Conservation (phyloP, 2,888 invertebrate genomes). For the Drosophila colorata region DNA sequence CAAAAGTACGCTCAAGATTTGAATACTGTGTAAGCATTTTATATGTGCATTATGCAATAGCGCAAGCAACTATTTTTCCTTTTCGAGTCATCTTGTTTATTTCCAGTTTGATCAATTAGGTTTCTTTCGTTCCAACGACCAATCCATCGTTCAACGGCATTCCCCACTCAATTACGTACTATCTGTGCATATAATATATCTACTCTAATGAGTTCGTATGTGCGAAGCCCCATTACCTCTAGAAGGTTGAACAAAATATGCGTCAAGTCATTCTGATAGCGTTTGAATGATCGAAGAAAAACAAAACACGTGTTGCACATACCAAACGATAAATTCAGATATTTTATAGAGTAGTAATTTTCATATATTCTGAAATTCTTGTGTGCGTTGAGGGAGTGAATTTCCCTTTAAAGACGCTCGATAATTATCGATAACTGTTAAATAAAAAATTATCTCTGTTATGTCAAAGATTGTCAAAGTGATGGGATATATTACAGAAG, state of each 20-base stretch:
- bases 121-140: constrained; percentile 37
- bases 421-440: background rate
- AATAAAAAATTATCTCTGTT: background rate
- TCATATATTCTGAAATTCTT: too few relatives aligned
- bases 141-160: constrained; percentile 37
- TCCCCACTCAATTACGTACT: constrained; percentile 59
- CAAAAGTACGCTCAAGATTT: constrained; percentile 6
- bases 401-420: background rate
- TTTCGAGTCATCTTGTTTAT: constrained; percentile 13
- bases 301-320: constrained; percentile 12
- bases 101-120: constrained; percentile 30
- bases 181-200: constrained; percentile 25
- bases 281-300: constrained; percentile 10
- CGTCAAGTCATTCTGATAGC: constrained; percentile 42
- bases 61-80: constrained; percentile 17
- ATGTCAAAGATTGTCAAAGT: too few relatives aligned
- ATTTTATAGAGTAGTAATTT: background rate
- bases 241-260: constrained; percentile 10
- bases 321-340: constrained; percentile 9
- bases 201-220: constrained; percentile 2
- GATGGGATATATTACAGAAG: too few relatives aligned
- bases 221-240: constrained; percentile 22
- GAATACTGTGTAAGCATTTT: background rate
- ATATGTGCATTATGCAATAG: constrained; percentile 20
- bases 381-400: background rate